phyloP scores from a whole-genome alignment of 1,140 invertebrate genomes.

The Nasonia longicornis region DNA sequence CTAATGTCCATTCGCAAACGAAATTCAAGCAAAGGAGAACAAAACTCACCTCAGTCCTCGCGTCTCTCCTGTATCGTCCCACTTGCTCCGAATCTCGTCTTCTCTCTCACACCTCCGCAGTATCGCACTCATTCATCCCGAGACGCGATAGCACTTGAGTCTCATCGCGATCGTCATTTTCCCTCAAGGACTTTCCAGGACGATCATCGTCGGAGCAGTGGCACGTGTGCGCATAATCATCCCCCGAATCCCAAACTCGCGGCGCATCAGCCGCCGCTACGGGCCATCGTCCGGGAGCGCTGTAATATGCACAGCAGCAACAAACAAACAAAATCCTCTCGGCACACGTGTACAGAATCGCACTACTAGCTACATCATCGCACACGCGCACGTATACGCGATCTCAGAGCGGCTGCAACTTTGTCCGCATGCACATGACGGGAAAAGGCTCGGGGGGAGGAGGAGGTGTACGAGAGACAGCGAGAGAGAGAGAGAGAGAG shows the following conservation, averaged over 20 bases:
- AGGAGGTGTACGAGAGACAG: background rate
- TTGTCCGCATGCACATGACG: too few species aligned
- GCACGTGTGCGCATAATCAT: constrained; percentile 9
- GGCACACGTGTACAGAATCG: background rate
- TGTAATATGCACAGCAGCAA: background rate
- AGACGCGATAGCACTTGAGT: background rate
- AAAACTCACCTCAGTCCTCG: background rate
- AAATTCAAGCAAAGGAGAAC: background rate
- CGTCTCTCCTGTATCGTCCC: background rate
- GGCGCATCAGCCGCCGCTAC: background rate
- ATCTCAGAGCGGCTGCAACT: too few species aligned
- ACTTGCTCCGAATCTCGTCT: background rate
- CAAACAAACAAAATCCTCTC: background rate
- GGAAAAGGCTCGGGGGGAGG: background rate
- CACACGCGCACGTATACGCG: background rate
- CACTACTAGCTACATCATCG: too few species aligned
- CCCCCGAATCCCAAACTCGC: background rate
- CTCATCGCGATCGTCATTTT: background rate
- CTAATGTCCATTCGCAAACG: background rate
- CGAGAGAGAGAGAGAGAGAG: background rate
- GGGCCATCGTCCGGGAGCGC: background rate
- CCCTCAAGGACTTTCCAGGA: background rate
- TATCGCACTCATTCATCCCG: background rate
- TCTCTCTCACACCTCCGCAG: background rate
- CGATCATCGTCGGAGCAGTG: background rate